Conservation (phyloP, 2,888 invertebrate genomes). For the Priocnemis perturbator region DNA sequence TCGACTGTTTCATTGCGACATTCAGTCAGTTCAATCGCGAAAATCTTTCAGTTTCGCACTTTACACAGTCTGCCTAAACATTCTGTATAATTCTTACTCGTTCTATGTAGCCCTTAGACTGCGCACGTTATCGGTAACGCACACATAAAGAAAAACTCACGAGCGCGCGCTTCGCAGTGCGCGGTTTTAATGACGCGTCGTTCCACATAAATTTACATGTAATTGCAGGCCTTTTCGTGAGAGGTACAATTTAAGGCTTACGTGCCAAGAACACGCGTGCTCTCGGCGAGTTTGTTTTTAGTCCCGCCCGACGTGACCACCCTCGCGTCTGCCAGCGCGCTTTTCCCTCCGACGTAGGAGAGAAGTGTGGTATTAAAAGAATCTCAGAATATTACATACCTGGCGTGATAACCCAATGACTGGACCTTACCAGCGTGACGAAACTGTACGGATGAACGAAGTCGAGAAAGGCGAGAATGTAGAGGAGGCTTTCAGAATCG, state of each 20-base stretch:
- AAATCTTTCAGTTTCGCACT: too few species aligned
- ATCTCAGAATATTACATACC: conserved; percentile 25
- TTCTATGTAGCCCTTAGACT: too few species aligned
- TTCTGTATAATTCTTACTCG: too few species aligned
- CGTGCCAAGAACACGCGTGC: conserved; percentile 11
- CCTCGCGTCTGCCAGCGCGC: conserved; percentile 30
- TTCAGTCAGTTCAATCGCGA: too few species aligned
- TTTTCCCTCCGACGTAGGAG: neutral
- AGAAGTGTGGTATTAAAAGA: conserved; percentile 9
- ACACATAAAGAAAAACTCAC: neutral
- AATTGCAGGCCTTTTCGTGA: conserved; percentile 70
- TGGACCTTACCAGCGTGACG: too few species aligned
- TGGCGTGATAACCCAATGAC: too few species aligned
- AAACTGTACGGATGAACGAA: too few species aligned
- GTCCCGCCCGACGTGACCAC: conserved; percentile 28
- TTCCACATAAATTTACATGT: conserved; percentile 72
- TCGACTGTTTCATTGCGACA: too few species aligned
- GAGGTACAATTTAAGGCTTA: conserved; percentile 65
- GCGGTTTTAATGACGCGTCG: conserved; percentile 70
- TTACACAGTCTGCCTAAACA: too few species aligned
- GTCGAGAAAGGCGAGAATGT: neutral
- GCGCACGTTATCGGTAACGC: neutral
- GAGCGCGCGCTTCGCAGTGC: conserved; percentile 54
- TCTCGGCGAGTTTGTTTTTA: conserved; percentile 26
- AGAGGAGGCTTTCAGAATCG: too few species aligned